phyloP scores from a whole-genome alignment of 2,797 vertebrate species.

The Bradypus variegatus region DNA sequence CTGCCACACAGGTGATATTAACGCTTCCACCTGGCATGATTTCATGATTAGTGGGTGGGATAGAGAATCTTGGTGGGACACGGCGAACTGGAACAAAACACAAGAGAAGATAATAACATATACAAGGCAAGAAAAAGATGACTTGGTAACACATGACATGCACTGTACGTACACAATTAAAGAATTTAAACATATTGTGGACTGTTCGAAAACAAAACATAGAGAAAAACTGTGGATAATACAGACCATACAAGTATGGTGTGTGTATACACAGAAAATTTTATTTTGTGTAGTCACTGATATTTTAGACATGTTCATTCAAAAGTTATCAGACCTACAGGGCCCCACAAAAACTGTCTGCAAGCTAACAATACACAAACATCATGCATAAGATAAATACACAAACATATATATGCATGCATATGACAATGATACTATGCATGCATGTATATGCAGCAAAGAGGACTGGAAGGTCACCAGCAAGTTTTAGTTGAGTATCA shows the following conservation, averaged over 20 bases:
- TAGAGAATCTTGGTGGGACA: slow-evolving; percentile 97
- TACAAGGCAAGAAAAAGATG: slow-evolving; percentile 68
- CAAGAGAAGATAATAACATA: slow-evolving; percentile 72
- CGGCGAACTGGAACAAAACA: slow-evolving; percentile 91
- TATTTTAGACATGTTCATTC: slow-evolving; percentile 73
- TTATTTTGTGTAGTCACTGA: slow-evolving; percentile 62
- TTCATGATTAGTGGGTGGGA: slow-evolving; percentile 97
- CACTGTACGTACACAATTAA: slow-evolving; percentile 72
- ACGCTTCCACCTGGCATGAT: slow-evolving; percentile 99
- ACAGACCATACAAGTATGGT: slow-evolving; percentile 71
- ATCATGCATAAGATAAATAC: slow-evolving; percentile 84
- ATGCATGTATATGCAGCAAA: slow-evolving; percentile 76
- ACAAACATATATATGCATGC: slow-evolving; percentile 58
- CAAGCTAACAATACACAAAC: slow-evolving; percentile 77
- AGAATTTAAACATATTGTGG: slow-evolving; percentile 47
- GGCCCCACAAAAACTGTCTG: slow-evolving; percentile 76
- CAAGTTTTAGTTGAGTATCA: slow-evolving; percentile 79
- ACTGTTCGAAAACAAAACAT: slow-evolving; percentile 61
- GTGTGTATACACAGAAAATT: slow-evolving; percentile 69
- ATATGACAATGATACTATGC: slow-evolving; percentile 59
- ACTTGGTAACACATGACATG: slow-evolving; percentile 71
- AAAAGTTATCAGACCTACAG: slow-evolving; percentile 72
- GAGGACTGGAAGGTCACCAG: slow-evolving; percentile 79
- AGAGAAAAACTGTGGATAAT: slow-evolving; percentile 61
- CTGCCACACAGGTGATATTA: slow-evolving; percentile 98